Percentiles rank a stretch among this genome's conserved stretches.
phyloP scores from a whole-genome alignment of 2,888 invertebrate genomes.

The Parascotia fuliginaria region DNA sequence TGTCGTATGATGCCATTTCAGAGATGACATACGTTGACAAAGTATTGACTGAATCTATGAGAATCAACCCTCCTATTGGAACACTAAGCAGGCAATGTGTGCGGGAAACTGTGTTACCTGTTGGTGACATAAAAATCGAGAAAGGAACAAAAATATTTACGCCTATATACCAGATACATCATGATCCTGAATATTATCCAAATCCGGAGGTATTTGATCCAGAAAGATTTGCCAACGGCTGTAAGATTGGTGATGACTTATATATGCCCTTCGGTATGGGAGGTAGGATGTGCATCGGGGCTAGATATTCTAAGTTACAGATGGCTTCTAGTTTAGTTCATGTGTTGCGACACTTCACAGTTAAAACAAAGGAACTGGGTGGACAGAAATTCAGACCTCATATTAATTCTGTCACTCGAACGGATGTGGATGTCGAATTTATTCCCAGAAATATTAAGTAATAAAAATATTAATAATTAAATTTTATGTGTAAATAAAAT shows the following conservation, averaged over 20 bases:
- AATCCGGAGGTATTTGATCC: constrained; percentile 75
- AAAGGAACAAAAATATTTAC: constrained; percentile 59
- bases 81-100: constrained; percentile 51
- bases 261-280: constrained; percentile 78
- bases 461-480: background rate
- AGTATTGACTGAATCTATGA: constrained; percentile 55
- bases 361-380: constrained; percentile 39
- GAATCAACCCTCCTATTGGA: constrained; percentile 64
- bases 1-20: constrained; percentile 41
- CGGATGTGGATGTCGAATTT: constrained; percentile 52
- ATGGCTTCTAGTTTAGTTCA: constrained; percentile 52
- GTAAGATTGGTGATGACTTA: constrained; percentile 45
- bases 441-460: constrained; percentile 31
- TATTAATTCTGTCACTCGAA: constrained; percentile 47
- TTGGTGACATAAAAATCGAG: constrained; percentile 60
- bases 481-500: background rate
- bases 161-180: constrained; percentile 65
- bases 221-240: constrained; percentile 61
- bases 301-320: constrained; percentile 60
- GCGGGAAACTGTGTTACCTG: constrained; percentile 57
- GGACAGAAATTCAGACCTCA: constrained; percentile 30
- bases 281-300: constrained; percentile 72
- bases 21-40: constrained; percentile 64
- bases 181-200: constrained; percentile 68
- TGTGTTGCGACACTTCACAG: constrained; percentile 48